Conservation (phyloP, 2,888 invertebrate species). For the Drosophila pseudotalamancana region DNA sequence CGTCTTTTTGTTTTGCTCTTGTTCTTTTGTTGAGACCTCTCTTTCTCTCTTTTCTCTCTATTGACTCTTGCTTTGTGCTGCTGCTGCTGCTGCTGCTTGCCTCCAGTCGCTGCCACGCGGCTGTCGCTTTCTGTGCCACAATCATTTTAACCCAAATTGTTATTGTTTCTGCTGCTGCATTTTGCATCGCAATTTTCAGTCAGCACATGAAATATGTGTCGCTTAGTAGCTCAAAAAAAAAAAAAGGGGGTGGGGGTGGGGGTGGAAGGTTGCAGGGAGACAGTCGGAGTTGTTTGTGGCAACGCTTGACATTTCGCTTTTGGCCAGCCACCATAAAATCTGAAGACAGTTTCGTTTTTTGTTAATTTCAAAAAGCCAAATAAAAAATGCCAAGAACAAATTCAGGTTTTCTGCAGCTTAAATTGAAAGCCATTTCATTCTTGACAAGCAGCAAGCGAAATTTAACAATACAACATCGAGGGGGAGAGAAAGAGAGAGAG, state of each 20-base stretch:
- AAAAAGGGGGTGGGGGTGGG: slow-evolving; percentile 6
- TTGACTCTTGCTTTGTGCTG: slow-evolving; percentile 56
- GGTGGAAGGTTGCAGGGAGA: not conserved
- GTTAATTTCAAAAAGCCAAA: slow-evolving; percentile 11
- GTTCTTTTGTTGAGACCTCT: slow-evolving; percentile 37
- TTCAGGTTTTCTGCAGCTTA: not conserved
- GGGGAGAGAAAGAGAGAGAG: no score
- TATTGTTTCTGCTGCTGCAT: slow-evolving; percentile 37
- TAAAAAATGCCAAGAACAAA: not conserved
- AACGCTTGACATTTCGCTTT: slow-evolving; percentile 40
- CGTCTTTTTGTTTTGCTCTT: slow-evolving; percentile 61
- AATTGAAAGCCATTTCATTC: slow-evolving; percentile 7
- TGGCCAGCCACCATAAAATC: slow-evolving; percentile 41
- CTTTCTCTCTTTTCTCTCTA: slow-evolving; percentile 12
- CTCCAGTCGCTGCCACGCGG: slow-evolving; percentile 25
- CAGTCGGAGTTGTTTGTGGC: slow-evolving; percentile 11
- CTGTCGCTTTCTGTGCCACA: slow-evolving; percentile 50
- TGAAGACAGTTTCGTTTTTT: slow-evolving; percentile 38
- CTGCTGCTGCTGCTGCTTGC: slow-evolving; percentile 17
- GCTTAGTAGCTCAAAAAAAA: slow-evolving; percentile 11
- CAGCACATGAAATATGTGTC: slow-evolving; percentile 49
- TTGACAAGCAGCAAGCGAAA: not conserved
- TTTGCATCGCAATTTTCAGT: slow-evolving; percentile 50
- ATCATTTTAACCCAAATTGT: slow-evolving; percentile 72
- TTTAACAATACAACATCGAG: not conserved